These are phyloP conservation scores for Gallirallus australis DNA, from an alignment of 2,797 vertebrate species.

Conservation along the genomic window DNA sequence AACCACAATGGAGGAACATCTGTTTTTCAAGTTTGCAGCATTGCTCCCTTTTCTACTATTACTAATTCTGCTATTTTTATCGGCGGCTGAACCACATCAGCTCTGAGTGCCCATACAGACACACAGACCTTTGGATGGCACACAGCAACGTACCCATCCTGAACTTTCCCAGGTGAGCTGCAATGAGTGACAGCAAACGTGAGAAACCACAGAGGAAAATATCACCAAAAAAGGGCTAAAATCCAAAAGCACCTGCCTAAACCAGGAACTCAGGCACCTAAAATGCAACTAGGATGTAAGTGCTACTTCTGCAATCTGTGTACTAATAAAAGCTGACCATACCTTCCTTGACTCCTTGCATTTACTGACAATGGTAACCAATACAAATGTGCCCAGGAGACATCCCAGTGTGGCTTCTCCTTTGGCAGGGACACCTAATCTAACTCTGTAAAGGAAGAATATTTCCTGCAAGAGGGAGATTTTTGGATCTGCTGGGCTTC, in stretches of 20 bases:
- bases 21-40: not conserved
- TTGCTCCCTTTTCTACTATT: not conserved
- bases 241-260: not conserved
- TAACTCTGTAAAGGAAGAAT: not conserved
- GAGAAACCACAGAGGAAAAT: not conserved
- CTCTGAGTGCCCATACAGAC: not conserved
- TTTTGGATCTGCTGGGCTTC: not conserved
- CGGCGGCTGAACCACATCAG: not conserved
- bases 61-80: not conserved
- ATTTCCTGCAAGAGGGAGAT: not conserved
- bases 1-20: not conserved
- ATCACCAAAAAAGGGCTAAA: not conserved
- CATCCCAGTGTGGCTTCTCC: not conserved
- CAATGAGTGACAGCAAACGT: not conserved
- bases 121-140: not conserved
- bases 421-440: not conserved
- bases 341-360: not conserved
- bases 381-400: not conserved
- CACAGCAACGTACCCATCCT: fast-evolving
- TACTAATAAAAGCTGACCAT: not conserved
- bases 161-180: not conserved
- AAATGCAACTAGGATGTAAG: not conserved
- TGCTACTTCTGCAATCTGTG: not conserved
- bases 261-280: not conserved
- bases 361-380: not conserved